phyloP scores from a whole-genome alignment of 2,888 invertebrate genomes.

The Dasypolia templi region DNA sequence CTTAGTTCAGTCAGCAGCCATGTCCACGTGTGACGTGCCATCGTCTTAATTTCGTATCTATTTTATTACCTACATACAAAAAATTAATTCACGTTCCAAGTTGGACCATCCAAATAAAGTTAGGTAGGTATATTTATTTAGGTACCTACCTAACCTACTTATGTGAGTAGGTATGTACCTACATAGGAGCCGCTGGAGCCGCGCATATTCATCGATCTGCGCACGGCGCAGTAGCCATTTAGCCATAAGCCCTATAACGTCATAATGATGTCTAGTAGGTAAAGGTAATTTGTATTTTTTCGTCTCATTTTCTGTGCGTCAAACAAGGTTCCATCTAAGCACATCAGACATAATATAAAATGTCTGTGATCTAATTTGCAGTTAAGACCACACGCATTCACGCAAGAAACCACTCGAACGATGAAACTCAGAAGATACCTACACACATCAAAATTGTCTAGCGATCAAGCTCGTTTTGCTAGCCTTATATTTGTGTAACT shows the following conservation, averaged over 20 bases:
- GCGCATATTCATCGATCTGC: constrained; percentile 56
- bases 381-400: no score
- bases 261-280: constrained; percentile 28
- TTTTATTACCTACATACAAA: background rate
- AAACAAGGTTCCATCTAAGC: background rate
- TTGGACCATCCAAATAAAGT: background rate
- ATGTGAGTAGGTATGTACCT: constrained; percentile 10
- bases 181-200: constrained; percentile 22
- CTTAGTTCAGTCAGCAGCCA: background rate
- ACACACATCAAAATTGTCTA: no score
- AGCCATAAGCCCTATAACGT: constrained; percentile 31
- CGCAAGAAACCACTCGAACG: background rate
- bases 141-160: constrained; percentile 4
- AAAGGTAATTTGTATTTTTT: background rate
- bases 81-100: background rate
- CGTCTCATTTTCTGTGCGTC: background rate
- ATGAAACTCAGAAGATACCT: no score
- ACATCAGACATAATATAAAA: no score
- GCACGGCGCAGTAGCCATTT: constrained; percentile 49
- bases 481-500: no score
- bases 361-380: no score
- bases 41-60: background rate
- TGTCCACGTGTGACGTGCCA: background rate
- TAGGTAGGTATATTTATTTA: constrained; percentile 1
- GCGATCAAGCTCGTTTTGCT: no score